phyloP scores from a whole-genome alignment of 2,888 invertebrate genomes.

The Drosophila mercatorum region DNA sequence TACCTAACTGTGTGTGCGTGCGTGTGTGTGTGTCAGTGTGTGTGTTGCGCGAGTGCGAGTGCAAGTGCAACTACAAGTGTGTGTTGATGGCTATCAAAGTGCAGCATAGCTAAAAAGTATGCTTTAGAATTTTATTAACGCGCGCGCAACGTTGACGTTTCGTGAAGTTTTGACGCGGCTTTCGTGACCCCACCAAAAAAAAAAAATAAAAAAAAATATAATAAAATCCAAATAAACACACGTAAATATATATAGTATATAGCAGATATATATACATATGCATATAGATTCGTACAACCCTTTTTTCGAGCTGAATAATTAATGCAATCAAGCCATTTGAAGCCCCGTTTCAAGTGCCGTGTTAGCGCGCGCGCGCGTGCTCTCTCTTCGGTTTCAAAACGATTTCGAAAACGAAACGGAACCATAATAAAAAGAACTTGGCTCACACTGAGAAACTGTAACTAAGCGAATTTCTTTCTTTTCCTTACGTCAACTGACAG shows the following conservation, averaged over 20 bases:
- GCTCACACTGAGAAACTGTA: not conserved
- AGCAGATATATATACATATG: not conserved
- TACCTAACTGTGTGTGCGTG: constrained; percentile 52
- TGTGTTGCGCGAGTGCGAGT: constrained; percentile 20
- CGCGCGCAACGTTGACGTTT: constrained; percentile 44
- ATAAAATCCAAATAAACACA: constrained; percentile 14
- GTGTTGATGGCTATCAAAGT: constrained; percentile 64
- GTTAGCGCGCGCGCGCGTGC: constrained; percentile 27
- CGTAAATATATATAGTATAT: not conserved
- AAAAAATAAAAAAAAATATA: constrained; percentile 2
- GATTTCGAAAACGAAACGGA: constrained; percentile 28
- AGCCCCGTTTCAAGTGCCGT: constrained; percentile 49
- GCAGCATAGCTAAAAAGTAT: constrained; percentile 78
- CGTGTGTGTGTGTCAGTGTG: constrained; percentile 27
- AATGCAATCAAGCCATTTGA: constrained; percentile 78
- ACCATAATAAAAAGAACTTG: not conserved
- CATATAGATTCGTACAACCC: constrained; percentile 26
- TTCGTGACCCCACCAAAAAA: constrained; percentile 47
- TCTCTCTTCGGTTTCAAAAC: constrained; percentile 61
- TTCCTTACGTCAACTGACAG: constrained; percentile 20
- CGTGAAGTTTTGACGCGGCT: constrained; percentile 61
- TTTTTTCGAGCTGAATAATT: constrained; percentile 69
- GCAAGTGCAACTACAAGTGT: constrained; percentile 28
- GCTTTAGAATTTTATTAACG: constrained; percentile 69
- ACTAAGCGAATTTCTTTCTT: constrained; percentile 9